These are phyloP conservation scores for Guaruba guarouba DNA, from an alignment of 2,113 vertebrate species.

Conservation along the genomic window DNA sequence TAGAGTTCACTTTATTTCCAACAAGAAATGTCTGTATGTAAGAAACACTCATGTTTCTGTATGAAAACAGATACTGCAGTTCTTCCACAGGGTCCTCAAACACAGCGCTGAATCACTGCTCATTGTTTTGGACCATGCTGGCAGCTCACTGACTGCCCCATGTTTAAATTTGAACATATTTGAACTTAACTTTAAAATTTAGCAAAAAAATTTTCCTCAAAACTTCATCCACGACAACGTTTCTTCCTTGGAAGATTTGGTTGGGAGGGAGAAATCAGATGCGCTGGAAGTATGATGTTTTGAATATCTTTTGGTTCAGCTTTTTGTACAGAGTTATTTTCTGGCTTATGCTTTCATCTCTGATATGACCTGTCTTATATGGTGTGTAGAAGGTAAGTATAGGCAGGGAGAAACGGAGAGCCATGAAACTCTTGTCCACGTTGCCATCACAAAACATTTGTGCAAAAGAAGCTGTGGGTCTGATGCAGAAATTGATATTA, in stretches of 20 bases:
- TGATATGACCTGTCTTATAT: background rate
- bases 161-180: background rate
- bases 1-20: background rate
- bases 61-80: background rate
- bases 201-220: background rate
- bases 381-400: rapidly evolving
- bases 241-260: background rate
- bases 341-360: background rate
- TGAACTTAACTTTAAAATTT: background rate
- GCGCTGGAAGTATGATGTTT: background rate
- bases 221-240: background rate
- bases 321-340: background rate
- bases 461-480: background rate
- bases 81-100: background rate
- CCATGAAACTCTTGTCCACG: background rate
- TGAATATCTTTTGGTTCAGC: background rate
- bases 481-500: background rate
- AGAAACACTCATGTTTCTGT: background rate
- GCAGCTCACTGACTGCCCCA: background rate
- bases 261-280: background rate
- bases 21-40: background rate
- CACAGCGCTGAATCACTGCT: background rate
- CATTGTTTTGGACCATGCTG: rapidly evolving
- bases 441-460: background rate
- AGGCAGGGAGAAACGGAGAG: background rate